Conservation (phyloP, 2,113 vertebrate genomes). For the Dipodomys spectabilis region DNA sequence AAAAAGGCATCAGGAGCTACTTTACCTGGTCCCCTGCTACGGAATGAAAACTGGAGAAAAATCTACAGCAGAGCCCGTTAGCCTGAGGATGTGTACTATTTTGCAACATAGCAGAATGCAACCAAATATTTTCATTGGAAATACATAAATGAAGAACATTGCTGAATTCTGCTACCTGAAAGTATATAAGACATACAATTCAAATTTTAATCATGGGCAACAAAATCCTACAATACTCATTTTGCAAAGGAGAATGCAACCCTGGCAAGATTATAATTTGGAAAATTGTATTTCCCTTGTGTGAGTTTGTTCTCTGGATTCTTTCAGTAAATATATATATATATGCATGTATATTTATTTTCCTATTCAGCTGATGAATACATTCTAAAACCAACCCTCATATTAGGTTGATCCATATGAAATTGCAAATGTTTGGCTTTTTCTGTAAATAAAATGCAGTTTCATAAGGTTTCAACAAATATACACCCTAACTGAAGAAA, state of each 20-base stretch:
- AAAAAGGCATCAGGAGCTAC: constrained; percentile 3
- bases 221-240: constrained; percentile 31
- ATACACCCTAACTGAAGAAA: constrained; percentile 1
- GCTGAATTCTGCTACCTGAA: constrained; percentile 48
- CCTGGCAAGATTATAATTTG: constrained; percentile 50
- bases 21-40: constrained; percentile 46
- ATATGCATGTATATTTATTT: constrained; percentile 36
- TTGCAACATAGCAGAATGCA: constrained; percentile 13
- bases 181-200: constrained; percentile 41
- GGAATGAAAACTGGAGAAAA: constrained; percentile 41
- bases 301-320: constrained; percentile 64
- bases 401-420: constrained; percentile 19
- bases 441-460: constrained; percentile 53
- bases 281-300: constrained; percentile 60
- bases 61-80: not conserved
- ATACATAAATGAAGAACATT: constrained; percentile 22
- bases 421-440: constrained; percentile 53
- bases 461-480: constrained; percentile 45
- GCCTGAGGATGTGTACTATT: constrained; percentile 44
- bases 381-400: constrained; percentile 5
- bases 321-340: not conserved
- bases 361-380: constrained; percentile 41
- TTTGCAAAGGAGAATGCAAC: constrained; percentile 49
- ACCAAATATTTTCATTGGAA: constrained; percentile 69
- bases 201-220: constrained; percentile 51